These are phyloP conservation scores for Syncerus caffer DNA, from an alignment of 2,797 vertebrate species.

Conservation along the genomic window DNA sequence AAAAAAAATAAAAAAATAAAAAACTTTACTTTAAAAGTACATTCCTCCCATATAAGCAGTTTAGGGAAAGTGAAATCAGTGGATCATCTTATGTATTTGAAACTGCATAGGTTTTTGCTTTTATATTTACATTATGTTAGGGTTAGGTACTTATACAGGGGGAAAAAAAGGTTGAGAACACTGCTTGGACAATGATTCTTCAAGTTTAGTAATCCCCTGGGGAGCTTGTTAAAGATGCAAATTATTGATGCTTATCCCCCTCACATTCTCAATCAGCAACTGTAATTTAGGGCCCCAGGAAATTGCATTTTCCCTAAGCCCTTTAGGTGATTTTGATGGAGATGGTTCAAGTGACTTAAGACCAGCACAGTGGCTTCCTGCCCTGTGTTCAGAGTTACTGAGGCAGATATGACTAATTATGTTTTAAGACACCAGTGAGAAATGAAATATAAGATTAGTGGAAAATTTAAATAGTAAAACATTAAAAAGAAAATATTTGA, in stretches of 20 bases:
- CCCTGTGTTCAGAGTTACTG: background rate
- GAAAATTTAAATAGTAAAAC: background rate
- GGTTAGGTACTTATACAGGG: background rate
- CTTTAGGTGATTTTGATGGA: background rate
- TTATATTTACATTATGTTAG: background rate
- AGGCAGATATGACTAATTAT: background rate
- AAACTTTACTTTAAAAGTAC: background rate
- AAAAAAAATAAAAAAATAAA: too few species aligned
- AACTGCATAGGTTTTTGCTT: background rate
- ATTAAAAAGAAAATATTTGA: background rate
- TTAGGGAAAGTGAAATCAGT: background rate
- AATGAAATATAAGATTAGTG: background rate
- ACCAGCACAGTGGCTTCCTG: background rate
- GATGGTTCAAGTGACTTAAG: background rate
- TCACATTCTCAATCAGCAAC: background rate
- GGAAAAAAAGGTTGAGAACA: background rate
- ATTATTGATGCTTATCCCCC: background rate
- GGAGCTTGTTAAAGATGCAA: background rate
- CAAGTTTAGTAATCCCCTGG: background rate
- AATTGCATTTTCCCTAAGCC: background rate
- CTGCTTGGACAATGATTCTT: background rate
- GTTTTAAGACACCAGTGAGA: background rate
- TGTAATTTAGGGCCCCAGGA: background rate
- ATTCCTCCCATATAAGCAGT: background rate
- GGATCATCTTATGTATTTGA: background rate